Percentiles rank a stretch among this genome's conserved stretches.
Conservation (phyloP, 1,140 invertebrate species). For the Heliconius himera region DNA sequence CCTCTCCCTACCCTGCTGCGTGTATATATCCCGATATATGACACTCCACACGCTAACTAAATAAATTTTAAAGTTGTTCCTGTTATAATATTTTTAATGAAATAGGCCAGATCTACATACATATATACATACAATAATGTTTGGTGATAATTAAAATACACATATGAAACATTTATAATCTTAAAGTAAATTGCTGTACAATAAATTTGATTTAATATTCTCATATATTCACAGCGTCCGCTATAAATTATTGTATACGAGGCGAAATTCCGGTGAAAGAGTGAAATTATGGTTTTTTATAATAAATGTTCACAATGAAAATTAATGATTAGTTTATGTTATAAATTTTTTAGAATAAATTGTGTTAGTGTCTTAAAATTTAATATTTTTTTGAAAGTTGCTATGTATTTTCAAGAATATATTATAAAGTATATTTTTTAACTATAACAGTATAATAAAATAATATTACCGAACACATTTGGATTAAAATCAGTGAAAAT, state of each 20-base stretch:
- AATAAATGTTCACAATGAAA: background rate
- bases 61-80: background rate
- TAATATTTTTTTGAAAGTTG: too few species aligned
- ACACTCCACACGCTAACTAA: too few species aligned
- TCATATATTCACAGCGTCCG: conserved; percentile 24
- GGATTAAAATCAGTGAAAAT: too few species aligned
- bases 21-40: too few species aligned
- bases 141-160: background rate
- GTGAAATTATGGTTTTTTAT: background rate
- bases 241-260: conserved; percentile 22
- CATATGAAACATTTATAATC: conserved; percentile 6
- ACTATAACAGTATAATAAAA: too few species aligned
- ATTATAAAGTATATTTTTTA: too few species aligned
- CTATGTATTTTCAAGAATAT: too few species aligned
- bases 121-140: background rate
- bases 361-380: background rate
- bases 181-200: conserved; percentile 11
- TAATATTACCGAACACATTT: too few species aligned
- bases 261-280: conserved; percentile 24
- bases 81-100: background rate
- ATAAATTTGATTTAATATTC: conserved; percentile 31
- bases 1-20: too few species aligned
- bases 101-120: background rate
- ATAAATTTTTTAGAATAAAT: background rate
- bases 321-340: background rate